Base-by-base conservation (phyloP, 2,888 invertebrate genomes). In the Aphodius granarius region DNA sequence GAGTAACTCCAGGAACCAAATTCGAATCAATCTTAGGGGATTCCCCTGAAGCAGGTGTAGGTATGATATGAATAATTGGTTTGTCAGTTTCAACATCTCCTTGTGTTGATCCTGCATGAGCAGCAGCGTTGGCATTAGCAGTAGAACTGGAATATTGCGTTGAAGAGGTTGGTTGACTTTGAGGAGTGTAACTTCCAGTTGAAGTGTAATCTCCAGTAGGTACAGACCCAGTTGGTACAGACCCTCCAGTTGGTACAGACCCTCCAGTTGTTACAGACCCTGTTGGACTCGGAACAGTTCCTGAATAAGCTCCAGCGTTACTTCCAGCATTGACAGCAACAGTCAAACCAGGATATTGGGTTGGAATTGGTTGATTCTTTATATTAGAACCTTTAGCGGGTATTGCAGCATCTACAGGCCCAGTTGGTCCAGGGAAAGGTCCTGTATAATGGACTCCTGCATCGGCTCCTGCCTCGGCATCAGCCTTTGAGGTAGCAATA, bases 381-480 rank as follows among this genome's bases (percentile, higher is more conserved):
- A 16, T 9, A 6, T 65, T 21, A 18, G 16, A 66, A 21, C 22
- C 66, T 13, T 16, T 43, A 5, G 73, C 73, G 13, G 75, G 72
- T 62, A 18, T 20, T 15, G 22, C n/a, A 16, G 43, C 64, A 63
- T 72, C 9, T 62, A 72, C 66, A 20, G 62, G 65, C 63, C 75
- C 75, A 0, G 75, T 43, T 18, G 75, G 65, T 0, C 75, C 75
- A 4, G 75, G 73, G 20, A 73, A 73, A 9, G 73, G 63, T n/a
- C 72, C 72, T 16, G 72, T 72, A 21, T 74, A 74, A 74, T 74
- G 74, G 15, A 63, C 63, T 63, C 72, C 72, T 18, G 15, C 17
- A 19, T 63, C 63, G 2, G 17, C 20, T 5, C 63, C 63, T 19
- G 43, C 63, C 19, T 13, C n/a, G 4, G 72, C 9, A 18, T 6